Conservation (phyloP, 2,888 invertebrate genomes). For the Chloromyia formosa region DNA sequence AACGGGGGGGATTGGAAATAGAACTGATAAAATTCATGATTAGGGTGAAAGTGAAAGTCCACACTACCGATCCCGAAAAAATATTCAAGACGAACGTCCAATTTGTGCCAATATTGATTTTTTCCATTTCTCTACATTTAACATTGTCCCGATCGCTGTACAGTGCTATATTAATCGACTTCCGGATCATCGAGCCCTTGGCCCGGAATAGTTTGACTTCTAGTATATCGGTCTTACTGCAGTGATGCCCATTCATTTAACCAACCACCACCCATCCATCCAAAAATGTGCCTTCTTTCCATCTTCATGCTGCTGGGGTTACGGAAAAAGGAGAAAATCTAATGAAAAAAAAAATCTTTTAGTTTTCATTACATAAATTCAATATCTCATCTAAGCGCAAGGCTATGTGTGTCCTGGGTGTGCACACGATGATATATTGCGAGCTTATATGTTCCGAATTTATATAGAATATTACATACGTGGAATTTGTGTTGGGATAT, state of each 20-base stretch:
- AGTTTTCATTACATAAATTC: slow-evolving; percentile 50
- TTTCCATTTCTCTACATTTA: slow-evolving; percentile 1
- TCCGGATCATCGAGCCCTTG: not conserved
- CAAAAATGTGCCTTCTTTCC: not conserved
- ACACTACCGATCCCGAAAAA: too few species aligned
- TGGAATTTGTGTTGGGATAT: slow-evolving; percentile 35
- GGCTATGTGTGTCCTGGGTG: slow-evolving; percentile 16
- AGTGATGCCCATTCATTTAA: not conserved
- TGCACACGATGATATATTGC: slow-evolving; percentile 30
- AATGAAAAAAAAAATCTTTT: slow-evolving; percentile 50
- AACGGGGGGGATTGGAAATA: too few species aligned
- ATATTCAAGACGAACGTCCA: not conserved
- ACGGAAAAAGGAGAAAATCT: slow-evolving; percentile 45
- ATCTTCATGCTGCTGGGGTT: not conserved
- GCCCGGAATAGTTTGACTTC: not conserved
- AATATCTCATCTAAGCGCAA: slow-evolving; percentile 45
- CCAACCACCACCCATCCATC: slow-evolving; percentile 11
- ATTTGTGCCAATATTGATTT: not conserved
- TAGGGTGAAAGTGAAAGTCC: too few species aligned
- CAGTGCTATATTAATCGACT: slow-evolving; percentile 6
- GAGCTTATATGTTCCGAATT: slow-evolving; percentile 31
- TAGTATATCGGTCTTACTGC: not conserved
- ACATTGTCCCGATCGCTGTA: not conserved
- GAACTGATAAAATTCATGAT: too few species aligned
- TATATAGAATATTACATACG: slow-evolving; percentile 18